These are phyloP conservation scores for Mythimna albipuncta DNA, from an alignment of 2,888 invertebrate species.

Conservation along the genomic window DNA sequence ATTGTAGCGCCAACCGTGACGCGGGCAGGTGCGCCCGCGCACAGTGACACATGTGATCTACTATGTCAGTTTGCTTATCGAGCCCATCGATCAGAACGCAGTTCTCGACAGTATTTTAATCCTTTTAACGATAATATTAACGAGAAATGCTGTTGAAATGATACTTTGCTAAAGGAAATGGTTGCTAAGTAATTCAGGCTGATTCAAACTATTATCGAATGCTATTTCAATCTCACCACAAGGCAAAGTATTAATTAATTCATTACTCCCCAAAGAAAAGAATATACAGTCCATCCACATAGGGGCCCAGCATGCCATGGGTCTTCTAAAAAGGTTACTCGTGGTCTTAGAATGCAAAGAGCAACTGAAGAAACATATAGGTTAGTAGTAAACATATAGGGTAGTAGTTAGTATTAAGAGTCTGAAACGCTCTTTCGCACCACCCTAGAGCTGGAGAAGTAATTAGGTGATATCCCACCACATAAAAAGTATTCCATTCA, in stretches of 20 bases:
- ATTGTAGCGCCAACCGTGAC: constrained; percentile 58
- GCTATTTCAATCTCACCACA: neutral
- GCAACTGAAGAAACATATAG: no score
- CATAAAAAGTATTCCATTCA: no score
- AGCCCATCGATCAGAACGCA: constrained; percentile 31
- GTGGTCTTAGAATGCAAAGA: no score
- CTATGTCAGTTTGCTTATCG: constrained; percentile 41
- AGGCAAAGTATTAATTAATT: neutral
- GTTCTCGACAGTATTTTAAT: constrained; percentile 23
- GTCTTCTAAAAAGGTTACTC: no score
- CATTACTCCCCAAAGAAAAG: neutral
- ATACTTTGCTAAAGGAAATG: neutral
- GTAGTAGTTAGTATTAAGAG: no score
- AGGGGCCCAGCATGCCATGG: no score
- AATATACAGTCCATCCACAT: neutral
- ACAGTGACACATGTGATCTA: constrained; percentile 42
- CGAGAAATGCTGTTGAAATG: neutral
- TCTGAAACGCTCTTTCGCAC: no score
- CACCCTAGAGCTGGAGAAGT: no score
- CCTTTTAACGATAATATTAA: constrained; percentile 12
- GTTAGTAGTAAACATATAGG: no score
- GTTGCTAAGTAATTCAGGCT: neutral
- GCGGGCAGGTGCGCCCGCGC: constrained; percentile 62
- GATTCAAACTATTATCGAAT: neutral
- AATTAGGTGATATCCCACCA: no score